Percentiles rank a stretch among this genome's conserved stretches.
Evolutionary conservation across 2,888 invertebrate species (phyloP).

Genomic region (Synergus gifuensis): DNA sequence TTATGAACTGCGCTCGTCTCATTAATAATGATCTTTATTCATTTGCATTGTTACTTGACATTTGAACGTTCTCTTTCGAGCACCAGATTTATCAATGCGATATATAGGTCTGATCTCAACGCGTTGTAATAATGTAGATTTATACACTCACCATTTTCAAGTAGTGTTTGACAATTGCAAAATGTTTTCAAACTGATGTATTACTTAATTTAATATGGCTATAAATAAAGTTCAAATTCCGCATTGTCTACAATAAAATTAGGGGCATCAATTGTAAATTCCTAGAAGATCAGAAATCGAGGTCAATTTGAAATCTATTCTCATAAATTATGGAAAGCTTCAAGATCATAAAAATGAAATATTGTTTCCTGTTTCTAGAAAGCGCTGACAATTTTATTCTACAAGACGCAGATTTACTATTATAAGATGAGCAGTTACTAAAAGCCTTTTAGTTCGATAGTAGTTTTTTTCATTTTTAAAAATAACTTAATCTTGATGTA

Average conservation of each 20-base stretch:
- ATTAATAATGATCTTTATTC: slow-evolving; percentile 6
- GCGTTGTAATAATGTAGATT: not conserved
- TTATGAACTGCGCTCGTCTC: not conserved
- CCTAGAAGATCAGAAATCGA: not conserved
- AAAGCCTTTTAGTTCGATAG: not conserved
- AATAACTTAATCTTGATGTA: slow-evolving; percentile 22
- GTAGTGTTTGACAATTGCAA: not conserved
- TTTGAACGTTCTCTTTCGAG: slow-evolving; percentile 16
- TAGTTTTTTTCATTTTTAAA: not conserved
- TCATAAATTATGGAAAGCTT: not conserved
- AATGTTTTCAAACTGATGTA: not conserved
- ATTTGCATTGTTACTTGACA: slow-evolving; percentile 12
- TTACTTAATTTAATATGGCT: not conserved
- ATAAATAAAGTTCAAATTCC: not conserved
- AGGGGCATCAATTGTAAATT: not conserved
- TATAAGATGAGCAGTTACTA: not conserved
- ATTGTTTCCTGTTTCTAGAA: not conserved
- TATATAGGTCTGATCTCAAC: not conserved
- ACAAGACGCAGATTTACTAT: not conserved
- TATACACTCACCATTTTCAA: not conserved
- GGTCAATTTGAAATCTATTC: not conserved
- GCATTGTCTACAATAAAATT: not conserved
- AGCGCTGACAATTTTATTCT: not conserved
- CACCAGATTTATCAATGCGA: not conserved
- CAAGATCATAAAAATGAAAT: not conserved